Percentiles rank a stretch among this genome's conserved stretches.
phyloP scores from a whole-genome alignment of 2,888 invertebrate species.

The Lathronympha strigana region DNA sequence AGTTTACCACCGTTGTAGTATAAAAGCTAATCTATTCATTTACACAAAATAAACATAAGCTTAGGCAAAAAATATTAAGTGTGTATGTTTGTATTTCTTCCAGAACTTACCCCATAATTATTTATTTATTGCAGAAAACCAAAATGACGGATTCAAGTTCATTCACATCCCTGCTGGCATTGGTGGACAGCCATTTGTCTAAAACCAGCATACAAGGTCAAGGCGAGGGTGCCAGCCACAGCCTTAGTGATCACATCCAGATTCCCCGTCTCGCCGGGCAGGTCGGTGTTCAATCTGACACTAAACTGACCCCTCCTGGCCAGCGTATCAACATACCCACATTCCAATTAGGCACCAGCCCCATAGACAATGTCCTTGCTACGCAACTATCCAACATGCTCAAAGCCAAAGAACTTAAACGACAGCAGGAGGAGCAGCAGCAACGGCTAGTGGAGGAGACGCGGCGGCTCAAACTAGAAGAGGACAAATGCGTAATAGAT shows the following conservation, averaged over 20 bases:
- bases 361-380: constrained; percentile 61
- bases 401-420: constrained; percentile 65
- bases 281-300: constrained; percentile 55
- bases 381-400: constrained; percentile 73
- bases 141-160: constrained; percentile 66
- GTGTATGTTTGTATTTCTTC: too few relatives aligned
- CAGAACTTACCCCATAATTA: too few relatives aligned
- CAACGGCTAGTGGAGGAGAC: constrained; percentile 57
- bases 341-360: constrained; percentile 55
- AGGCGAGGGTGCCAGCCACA: constrained; percentile 48
- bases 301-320: constrained; percentile 49
- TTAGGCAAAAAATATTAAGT: too few relatives aligned
- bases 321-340: constrained; percentile 61
- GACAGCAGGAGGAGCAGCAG: constrained; percentile 58
- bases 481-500: constrained; percentile 65
- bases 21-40: too few relatives aligned
- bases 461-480: constrained; percentile 52
- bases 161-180: constrained; percentile 67
- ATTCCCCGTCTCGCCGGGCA: constrained; percentile 48
- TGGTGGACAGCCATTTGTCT: constrained; percentile 74
- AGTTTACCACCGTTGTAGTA: too few relatives aligned
- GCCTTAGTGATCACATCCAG: constrained; percentile 47
- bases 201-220: constrained; percentile 59
- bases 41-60: too few relatives aligned
- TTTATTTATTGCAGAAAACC: neutral